phyloP scores from a whole-genome alignment of 2,113 vertebrate species.

The Lethenteron reissneri region DNA sequence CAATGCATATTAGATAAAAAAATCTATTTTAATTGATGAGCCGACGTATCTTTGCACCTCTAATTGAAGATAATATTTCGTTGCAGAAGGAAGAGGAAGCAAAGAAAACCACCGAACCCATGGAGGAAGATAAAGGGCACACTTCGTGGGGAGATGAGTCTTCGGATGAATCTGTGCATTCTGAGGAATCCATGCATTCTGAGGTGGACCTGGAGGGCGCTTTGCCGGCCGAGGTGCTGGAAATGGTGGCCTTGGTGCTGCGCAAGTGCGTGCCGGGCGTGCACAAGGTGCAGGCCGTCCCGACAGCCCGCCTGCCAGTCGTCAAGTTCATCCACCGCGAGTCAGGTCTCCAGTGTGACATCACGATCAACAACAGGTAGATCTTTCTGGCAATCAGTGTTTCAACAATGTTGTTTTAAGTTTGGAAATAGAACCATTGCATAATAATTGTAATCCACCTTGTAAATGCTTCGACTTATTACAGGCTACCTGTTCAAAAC shows the following conservation, averaged over 20 bases:
- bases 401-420: not conserved
- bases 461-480: not conserved
- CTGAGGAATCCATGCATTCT: conserved; percentile 42
- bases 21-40: too few species aligned
- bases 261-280: conserved; percentile 58
- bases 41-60: too few species aligned
- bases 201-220: conserved; percentile 33
- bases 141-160: too few species aligned
- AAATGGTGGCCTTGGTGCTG: conserved; percentile 44
- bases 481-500: conserved; percentile 55
- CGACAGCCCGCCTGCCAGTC: conserved; percentile 46
- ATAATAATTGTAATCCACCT: not conserved
- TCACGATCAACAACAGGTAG: conserved; percentile 65
- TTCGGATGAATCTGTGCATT: conserved; percentile 9
- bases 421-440: not conserved
- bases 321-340: conserved; percentile 59
- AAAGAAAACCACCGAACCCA: too few species aligned
- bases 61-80: too few species aligned
- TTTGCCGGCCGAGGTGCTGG: conserved; percentile 29
- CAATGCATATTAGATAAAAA: too few species aligned
- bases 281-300: conserved; percentile 44
- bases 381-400: not conserved
- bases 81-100: too few species aligned
- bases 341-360: conserved; percentile 47
- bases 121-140: too few species aligned